phyloP scores from a whole-genome alignment of 2,888 invertebrate species.

The Camponotus fellah region DNA sequence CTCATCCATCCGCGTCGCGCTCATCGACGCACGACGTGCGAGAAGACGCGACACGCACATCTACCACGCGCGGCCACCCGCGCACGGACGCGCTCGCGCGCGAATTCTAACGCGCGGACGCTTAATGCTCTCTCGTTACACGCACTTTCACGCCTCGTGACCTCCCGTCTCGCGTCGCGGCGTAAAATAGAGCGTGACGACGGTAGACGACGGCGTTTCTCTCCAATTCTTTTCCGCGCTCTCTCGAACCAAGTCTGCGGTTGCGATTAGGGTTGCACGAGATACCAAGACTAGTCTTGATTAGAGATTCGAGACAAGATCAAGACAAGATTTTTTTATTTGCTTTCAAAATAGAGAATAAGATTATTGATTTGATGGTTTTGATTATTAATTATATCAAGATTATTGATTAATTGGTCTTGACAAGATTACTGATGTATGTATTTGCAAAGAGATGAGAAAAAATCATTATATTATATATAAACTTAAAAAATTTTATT shows the following conservation, averaged over 20 bases:
- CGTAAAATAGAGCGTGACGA: constrained; percentile 70
- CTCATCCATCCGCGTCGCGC: constrained; percentile 71
- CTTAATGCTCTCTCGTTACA: constrained; percentile 77
- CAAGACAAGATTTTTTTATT: no score
- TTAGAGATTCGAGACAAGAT: no score
- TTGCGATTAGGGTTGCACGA: background rate
- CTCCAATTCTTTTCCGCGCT: constrained; percentile 73
- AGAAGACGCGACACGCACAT: constrained; percentile 64
- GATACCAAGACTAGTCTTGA: no score
- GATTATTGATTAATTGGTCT: no score
- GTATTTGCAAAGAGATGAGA: no score
- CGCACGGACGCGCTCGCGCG: constrained; percentile 51
- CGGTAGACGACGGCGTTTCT: constrained; percentile 58
- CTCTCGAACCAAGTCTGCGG: constrained; percentile 46
- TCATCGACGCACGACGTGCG: constrained; percentile 60
- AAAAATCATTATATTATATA: no score
- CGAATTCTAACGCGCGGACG: constrained; percentile 68
- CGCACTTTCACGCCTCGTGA: constrained; percentile 80
- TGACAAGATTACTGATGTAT: no score
- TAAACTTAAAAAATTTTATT: no score
- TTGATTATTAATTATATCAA: no score
- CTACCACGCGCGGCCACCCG: constrained; percentile 54
- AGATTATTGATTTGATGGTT: no score
- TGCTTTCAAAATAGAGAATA: no score
- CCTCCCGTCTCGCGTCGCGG: constrained; percentile 60